Conservation (phyloP, 2,888 invertebrate species). For the Exephanes ischioxanthus region DNA sequence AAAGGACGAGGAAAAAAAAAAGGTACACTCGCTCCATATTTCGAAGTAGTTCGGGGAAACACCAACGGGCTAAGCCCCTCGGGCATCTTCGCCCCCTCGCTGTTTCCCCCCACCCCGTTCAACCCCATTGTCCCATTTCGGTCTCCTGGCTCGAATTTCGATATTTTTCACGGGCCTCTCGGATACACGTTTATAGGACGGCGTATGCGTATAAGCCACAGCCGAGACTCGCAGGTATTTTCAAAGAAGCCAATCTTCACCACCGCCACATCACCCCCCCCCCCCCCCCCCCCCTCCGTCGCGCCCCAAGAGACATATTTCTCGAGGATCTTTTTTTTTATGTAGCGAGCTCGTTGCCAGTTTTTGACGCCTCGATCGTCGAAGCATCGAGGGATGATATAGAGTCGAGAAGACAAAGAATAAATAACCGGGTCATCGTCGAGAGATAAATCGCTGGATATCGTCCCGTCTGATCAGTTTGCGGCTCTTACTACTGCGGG, state of each 20-base stretch:
- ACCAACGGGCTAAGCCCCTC: conserved; percentile 27
- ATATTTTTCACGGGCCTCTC: conserved; percentile 55
- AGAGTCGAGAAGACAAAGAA: neutral
- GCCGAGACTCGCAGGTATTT: conserved; percentile 47
- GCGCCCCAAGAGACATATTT: conserved; percentile 55
- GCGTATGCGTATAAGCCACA: conserved; percentile 25
- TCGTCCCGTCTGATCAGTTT: conserved; percentile 1
- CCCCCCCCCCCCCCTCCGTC: too few relatives aligned
- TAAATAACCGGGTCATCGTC: conserved; percentile 3
- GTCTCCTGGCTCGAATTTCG: conserved; percentile 68
- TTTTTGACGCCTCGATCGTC: neutral
- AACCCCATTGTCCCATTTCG: conserved; percentile 63
- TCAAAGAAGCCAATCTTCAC: conserved; percentile 68
- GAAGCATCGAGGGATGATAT: neutral
- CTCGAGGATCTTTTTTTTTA: conserved; percentile 55
- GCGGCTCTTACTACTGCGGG: neutral
- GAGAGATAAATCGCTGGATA: conserved; percentile 7
- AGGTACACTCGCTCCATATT: conserved; percentile 52
- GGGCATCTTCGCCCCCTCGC: conserved; percentile 12
- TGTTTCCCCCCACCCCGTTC: neutral
- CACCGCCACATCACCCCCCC: neutral
- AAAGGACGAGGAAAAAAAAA: conserved; percentile 42
- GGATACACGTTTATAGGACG: conserved; percentile 25
- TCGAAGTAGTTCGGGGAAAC: conserved; percentile 55
- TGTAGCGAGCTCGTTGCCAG: neutral